phyloP scores from a whole-genome alignment of 1,140 invertebrate genomes.

The Nephotettix cincticeps region DNA sequence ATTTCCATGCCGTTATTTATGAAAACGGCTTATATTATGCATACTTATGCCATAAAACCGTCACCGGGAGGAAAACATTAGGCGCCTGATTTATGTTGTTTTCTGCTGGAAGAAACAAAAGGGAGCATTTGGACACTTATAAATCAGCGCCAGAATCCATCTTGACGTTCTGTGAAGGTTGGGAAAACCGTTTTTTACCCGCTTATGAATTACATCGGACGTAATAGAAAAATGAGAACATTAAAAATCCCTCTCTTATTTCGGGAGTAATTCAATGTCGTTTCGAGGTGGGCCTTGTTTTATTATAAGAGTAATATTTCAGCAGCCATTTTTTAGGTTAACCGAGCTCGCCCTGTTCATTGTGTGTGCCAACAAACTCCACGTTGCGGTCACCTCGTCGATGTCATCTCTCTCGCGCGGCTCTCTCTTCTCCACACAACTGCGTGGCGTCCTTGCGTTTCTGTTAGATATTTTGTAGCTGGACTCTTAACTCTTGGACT shows the following conservation, averaged over 20 bases:
- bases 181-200: background rate
- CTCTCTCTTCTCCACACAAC: no score
- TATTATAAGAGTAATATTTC: slow-evolving; percentile 3
- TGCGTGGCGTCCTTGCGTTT: no score
- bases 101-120: no score
- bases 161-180: background rate
- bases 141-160: slow-evolving; percentile 1
- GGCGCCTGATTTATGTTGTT: no score
- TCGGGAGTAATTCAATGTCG: slow-evolving; percentile 1
- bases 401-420: no score
- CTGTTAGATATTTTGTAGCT: no score
- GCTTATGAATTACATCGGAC: background rate
- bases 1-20: background rate
- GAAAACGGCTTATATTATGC: slow-evolving; percentile 15
- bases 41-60: slow-evolving; percentile 6
- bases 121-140: background rate
- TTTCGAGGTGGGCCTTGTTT: background rate
- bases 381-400: no score
- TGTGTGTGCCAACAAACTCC: no score
- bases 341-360: no score
- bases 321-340: background rate
- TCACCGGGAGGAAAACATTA: background rate
- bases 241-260: slow-evolving; percentile 1
- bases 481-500: no score
- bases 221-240: background rate